Percentiles rank a stretch among this genome's conserved stretches.
Conservation (phyloP, 2,113 vertebrate genomes). For the Daubentonia madagascariensis region DNA sequence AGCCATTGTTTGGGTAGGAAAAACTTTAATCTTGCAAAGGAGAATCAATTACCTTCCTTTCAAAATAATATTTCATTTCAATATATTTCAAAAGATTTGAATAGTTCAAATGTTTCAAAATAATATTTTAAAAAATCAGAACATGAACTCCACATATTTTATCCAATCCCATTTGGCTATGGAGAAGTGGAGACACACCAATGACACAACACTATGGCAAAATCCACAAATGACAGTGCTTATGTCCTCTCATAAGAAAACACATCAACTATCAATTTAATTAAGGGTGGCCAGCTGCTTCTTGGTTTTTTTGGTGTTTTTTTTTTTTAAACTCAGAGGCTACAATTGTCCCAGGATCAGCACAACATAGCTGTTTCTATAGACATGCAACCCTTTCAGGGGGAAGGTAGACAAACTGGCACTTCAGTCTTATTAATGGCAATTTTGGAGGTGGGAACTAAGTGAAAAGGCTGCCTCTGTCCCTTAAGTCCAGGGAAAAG, state of each 20-base stretch:
- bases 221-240: not conserved
- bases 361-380: not conserved
- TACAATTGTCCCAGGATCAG: not conserved
- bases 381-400: not conserved
- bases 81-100: not conserved
- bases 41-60: not conserved
- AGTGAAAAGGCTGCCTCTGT: not conserved
- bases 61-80: not conserved
- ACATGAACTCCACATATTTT: not conserved
- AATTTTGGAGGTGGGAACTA: not conserved
- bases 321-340: not conserved
- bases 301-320: not conserved
- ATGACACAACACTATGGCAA: not conserved
- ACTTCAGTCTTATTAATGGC: not conserved
- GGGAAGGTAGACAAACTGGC: not conserved
- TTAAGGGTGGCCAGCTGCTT: not conserved
- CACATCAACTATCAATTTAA: not conserved
- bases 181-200: not conserved
- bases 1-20: not conserved
- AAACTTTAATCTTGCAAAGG: not conserved
- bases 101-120: not conserved
- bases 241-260: not conserved
- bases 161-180: not conserved
- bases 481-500: not conserved
- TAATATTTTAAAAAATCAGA: constrained; percentile 5